phyloP scores from a whole-genome alignment of 2,888 invertebrate genomes.

The Electrophaes corylata region DNA sequence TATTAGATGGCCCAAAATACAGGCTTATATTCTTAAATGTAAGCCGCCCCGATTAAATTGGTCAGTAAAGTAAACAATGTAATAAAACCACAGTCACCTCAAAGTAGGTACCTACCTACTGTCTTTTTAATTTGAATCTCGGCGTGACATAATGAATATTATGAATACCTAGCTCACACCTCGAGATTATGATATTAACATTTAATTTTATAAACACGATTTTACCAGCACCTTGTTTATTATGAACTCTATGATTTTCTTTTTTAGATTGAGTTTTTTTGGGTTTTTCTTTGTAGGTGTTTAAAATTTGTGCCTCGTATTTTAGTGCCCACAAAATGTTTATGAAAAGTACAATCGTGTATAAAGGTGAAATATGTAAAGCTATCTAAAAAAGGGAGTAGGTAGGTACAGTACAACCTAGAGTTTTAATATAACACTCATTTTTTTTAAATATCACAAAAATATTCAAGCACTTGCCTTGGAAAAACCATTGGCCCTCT shows the following conservation, averaged over 20 bases:
- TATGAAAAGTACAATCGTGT: slow-evolving; percentile 28
- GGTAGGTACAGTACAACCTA: background rate
- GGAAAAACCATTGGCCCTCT: too few relatives aligned
- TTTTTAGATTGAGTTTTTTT: slow-evolving; percentile 10
- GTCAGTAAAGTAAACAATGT: background rate
- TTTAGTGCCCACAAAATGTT: slow-evolving; percentile 24
- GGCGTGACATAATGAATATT: background rate
- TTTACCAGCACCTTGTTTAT: slow-evolving; percentile 4
- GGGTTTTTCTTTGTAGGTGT: background rate
- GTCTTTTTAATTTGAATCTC: background rate
- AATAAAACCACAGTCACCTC: background rate
- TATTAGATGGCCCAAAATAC: too few relatives aligned
- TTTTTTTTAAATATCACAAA: background rate
- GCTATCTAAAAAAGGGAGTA: slow-evolving; percentile 14
- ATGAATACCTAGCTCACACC: background rate
- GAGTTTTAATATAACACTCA: slow-evolving; percentile 7
- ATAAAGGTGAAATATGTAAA: slow-evolving; percentile 18
- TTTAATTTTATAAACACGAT: slow-evolving; percentile 7
- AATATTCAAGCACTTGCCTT: too few relatives aligned
- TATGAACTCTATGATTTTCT: slow-evolving; percentile 18
- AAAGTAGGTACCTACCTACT: background rate
- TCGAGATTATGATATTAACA: background rate
- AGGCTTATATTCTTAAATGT: too few relatives aligned
- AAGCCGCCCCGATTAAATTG: background rate
- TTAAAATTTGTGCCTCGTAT: slow-evolving; percentile 11